Conservation (phyloP, 2,797 vertebrate genomes). For the Amblyraja radiata region DNA sequence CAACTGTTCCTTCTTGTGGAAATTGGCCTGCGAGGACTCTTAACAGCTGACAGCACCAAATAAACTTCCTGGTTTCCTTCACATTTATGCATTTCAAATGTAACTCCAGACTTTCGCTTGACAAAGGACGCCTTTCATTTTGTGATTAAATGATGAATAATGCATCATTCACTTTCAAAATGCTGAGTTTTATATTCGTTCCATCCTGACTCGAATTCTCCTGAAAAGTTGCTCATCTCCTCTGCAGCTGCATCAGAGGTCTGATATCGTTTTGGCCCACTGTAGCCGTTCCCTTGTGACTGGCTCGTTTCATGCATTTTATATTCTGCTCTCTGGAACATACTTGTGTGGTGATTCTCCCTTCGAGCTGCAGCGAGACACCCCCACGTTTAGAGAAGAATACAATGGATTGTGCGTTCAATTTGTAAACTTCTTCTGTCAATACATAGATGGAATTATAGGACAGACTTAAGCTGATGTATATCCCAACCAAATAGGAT, state of each 20-base stretch:
- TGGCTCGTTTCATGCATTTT: constrained; percentile 3
- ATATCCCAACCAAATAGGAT: not conserved
- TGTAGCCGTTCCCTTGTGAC: not conserved
- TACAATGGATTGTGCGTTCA: not conserved
- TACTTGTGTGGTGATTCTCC: not conserved
- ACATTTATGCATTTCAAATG: constrained; percentile 25
- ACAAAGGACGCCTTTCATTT: constrained; percentile 32
- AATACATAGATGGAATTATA: not conserved
- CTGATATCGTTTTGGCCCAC: not conserved
- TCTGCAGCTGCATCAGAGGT: constrained; percentile 21
- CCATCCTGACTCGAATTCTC: not conserved
- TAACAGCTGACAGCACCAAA: constrained; percentile 24
- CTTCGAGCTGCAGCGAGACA: not conserved
- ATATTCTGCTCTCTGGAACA: not conserved
- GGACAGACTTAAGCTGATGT: not conserved
- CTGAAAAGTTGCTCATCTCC: constrained; percentile 17
- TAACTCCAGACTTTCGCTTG: constrained; percentile 25
- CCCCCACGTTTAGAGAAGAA: not conserved
- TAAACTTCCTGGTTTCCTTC: constrained; percentile 24
- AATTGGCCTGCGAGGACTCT: not conserved
- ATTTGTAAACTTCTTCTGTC: not conserved
- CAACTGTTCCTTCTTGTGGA: constrained; percentile 14
- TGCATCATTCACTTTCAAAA: constrained; percentile 25
- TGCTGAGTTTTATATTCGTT: constrained; percentile 21
- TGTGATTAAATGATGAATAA: constrained; percentile 16